phyloP scores from a whole-genome alignment of 2,113 vertebrate genomes.

The Abramis brama region DNA sequence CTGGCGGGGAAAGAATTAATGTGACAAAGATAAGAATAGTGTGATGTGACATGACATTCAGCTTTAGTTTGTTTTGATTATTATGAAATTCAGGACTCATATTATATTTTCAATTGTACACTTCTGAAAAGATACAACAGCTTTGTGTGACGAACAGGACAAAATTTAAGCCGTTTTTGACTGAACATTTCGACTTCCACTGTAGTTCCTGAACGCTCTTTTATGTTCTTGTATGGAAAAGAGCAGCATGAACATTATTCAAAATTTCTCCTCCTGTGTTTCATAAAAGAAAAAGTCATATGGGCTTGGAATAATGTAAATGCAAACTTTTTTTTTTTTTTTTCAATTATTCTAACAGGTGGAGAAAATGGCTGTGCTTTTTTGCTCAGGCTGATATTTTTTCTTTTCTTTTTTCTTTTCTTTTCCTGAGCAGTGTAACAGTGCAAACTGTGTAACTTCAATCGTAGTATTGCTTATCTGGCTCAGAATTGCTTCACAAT shows the following conservation, averaged over 20 bases:
- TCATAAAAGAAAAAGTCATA: too few species aligned
- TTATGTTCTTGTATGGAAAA: neutral
- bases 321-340: neutral
- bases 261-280: neutral
- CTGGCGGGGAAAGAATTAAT: too few species aligned
- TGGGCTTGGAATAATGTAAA: neutral
- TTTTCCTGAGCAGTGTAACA: neutral
- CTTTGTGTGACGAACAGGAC: too few species aligned
- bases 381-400: neutral
- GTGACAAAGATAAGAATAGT: neutral
- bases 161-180: too few species aligned
- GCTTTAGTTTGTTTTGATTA: neutral
- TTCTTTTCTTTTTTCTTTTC: neutral
- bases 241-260: neutral
- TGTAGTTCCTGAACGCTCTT: too few species aligned
- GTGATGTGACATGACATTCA: neutral
- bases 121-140: too few species aligned
- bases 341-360: neutral
- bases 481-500: slow-evolving; percentile 18
- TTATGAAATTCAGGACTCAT: neutral
- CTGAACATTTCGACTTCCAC: too few species aligned
- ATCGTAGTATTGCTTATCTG: slow-evolving; percentile 3
- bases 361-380: neutral
- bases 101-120: neutral
- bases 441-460: slow-evolving; percentile 15